Base-by-base conservation (phyloP, 2,113 vertebrate genomes). In the Manacus vitellinus region DNA sequence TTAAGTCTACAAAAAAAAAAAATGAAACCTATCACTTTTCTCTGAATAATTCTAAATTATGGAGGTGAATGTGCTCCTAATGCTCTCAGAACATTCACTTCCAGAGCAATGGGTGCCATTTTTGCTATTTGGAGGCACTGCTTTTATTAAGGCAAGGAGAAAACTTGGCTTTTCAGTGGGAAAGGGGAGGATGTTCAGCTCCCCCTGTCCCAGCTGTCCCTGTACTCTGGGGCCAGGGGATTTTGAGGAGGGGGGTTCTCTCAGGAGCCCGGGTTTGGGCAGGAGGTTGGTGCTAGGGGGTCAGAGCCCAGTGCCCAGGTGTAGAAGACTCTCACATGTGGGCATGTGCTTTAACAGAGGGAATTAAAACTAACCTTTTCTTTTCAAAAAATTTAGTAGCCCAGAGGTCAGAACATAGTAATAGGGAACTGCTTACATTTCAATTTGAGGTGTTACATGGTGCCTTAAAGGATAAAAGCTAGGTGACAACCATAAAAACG, bases 391-490 rank as follows among this genome's bases (percentile, higher is more conserved):
- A 43, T n/a, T 28, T 21, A 77, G 49, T 73, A 79, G 33, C 33
- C 30, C 37, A 49, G 46, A 81, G 54, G 22, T 95, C 59, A 87
- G 59, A 93, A 63, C 66, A 30, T 3, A 37, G 20, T 82, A 68
- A 37, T 44, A 49, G 49, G 46, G 25, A 75, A 44, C 20, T 65
- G 72, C 49, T 88, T 93, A 18, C 25, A 62, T 92, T 95, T 75
- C 49, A 85, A 4, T 91, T 89, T 2, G 28, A 28, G 49, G 51
- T 65, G 46, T 46, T 56, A 16, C 7, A 16, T 51, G 25, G 51
- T 76, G 10, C 21, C 93, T 94, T 93, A 95, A 93, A 77, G 20
- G 83, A 37, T 83, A 87, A 92, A 95, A 78, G 15, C 8, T 52
- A 41, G 22, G 20, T 75, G 55, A 75, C 79, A 85, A 24, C 46